Base-by-base conservation (phyloP, 1,140 invertebrate genomes). In the Drosophila subpulchrella region DNA sequence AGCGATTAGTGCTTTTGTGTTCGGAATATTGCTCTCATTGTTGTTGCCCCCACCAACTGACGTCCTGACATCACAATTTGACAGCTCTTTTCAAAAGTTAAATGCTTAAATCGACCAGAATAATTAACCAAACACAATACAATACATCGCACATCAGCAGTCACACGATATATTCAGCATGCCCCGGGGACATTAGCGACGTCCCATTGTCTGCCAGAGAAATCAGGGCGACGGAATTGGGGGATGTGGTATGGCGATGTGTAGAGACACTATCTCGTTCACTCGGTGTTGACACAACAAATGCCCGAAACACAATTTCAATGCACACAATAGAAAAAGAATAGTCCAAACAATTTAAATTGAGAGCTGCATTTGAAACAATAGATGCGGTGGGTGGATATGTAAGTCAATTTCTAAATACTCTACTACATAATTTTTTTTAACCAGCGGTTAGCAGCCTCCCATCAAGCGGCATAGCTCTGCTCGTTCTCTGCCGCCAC, bases 71-170 rank as follows among this genome's bases (percentile, higher is more conserved):
- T 56, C 79, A 44, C 44, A 39, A 13, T 48, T 75, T 85, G 82
- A 86, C 83, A 88, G 83, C 82, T 78, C 71, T 68, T 76, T 76
- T 76, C 54, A 67, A 53, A 53, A 66, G 61, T 55, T 57, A 88
- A 85, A 79, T 46, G 76, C 80, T 75, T 71, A 83, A 83, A 84
- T 75, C 53, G 67, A 79, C 60, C 60, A 51, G 78, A 62, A 88
- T 88, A 86, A 86, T 85, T 85, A 85, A 78, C 79, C 62, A 73
- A 57, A 74, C 30, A 74, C 58, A 68, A 36, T 46, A 36, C 68
- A 20, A 20, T 20, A 20, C 20, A 20, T 34, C 71, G 8, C 47
- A 24, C 60, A 73, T 46, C 55, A 65, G 47, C 41, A 48, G 38
- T 20, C 20, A 41, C 53, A 55, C 39, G 55, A 41, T 62, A 54